Base-by-base conservation (phyloP, 2,113 vertebrate genomes). In the Phoxinus phoxinus region DNA sequence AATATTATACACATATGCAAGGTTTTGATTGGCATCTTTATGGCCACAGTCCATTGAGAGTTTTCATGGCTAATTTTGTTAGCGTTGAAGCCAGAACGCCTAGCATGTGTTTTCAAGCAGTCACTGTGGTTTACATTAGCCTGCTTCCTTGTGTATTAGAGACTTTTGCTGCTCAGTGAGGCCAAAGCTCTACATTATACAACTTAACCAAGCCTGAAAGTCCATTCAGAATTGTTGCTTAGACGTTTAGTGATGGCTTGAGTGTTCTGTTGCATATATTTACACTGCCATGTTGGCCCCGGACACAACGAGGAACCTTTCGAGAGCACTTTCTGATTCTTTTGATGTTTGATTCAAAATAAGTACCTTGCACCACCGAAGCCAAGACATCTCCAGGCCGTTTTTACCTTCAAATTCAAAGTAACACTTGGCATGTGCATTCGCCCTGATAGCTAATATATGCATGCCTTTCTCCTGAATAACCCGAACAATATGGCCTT, bases 21-120 rank as follows among this genome's bases (percentile, higher is more conserved):
- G 17, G 56, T 80, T 73, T 72, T 72, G 19, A 58, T 69, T 15
- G 46, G 72, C 56, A 37, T 77, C 35, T 53, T 73, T 59, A 76
- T 83, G 87, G 72, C 87, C 41, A 51, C 58, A 25, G 23, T 75
- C 25, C 63, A 74, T 35, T 84, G 41, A 79, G 17, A n/a, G 73
- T 69, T 86, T 85, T 86, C 75, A 86, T 9, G 73, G 82, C 73
- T 89, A 82, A 88, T 90, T 84, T 71, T 73, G 67, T 82, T 88
- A 72, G 75, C 56, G 25, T 87, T 65, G 58, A n/a, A 65, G 76
- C 85, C 72, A 67, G 63, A 84, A 59, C 1, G 44, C 71, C 63
- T 76, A 27, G 77, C 35, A 35, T 72, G n/a, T 69, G 72, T 81
- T 89, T 84, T 58, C 82, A 81, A 86, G 63, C 82, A 81, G 85